These are phyloP conservation scores for Trididemnum miniatum DNA, from an alignment of 23 tunicate species.

Conservation along the genomic window DNA sequence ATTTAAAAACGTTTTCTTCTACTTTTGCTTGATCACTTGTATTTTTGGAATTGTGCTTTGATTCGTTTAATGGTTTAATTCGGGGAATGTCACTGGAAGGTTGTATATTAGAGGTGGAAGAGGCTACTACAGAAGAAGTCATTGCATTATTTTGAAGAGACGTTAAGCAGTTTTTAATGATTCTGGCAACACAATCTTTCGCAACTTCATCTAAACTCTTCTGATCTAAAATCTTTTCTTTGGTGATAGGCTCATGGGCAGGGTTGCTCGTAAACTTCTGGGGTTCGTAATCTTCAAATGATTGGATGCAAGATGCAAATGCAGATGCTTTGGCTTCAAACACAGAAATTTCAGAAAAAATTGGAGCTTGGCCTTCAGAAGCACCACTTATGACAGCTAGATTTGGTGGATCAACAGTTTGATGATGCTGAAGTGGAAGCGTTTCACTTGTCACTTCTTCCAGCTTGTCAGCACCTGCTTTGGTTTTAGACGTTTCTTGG, in stretches of 20 bases:
- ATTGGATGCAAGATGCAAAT: constrained; percentile 2
- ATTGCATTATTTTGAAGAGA: background rate
- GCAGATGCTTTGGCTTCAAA: constrained; percentile 25
- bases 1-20: background rate
- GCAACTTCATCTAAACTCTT: background rate
- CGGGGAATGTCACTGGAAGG: background rate
- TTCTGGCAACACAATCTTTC: background rate
- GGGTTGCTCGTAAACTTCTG: background rate
- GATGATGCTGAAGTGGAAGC: too few relatives aligned
- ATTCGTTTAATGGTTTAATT: background rate
- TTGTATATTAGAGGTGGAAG: background rate
- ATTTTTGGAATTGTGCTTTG: background rate
- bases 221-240: background rate
- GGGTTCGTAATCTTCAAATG: background rate
- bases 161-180: background rate
- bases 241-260: background rate
- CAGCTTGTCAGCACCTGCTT: too few relatives aligned
- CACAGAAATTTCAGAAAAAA: background rate
- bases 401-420: too few relatives aligned
- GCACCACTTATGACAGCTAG: too few relatives aligned
- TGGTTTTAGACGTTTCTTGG: too few relatives aligned
- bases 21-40: background rate
- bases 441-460: too few relatives aligned
- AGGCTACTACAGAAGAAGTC: background rate
- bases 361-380: too few relatives aligned